Base-by-base conservation (phyloP, 64 coral and sea anemone species). In the Stichodactyla mertensii region DNA sequence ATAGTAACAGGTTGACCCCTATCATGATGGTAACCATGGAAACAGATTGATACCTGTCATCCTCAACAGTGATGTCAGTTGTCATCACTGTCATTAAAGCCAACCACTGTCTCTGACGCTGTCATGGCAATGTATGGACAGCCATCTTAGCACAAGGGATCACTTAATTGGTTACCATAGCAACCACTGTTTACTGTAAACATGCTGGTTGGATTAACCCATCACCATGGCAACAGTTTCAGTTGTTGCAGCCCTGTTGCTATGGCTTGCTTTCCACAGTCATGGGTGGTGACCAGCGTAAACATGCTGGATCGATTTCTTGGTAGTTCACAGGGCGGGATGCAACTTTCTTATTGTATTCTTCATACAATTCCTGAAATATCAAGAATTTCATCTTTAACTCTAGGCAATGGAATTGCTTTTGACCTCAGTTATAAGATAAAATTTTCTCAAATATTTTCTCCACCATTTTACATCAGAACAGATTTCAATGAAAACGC, bases 321-420 rank as follows among this genome's bases (percentile, higher is more conserved):
- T 89, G 93, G 82, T 92, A 99, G 52, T 90, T 85, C 23, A 85
- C 80, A 57, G 97, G 97, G 31, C 97, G 78, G 52, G 91, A 82
- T 4, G 81, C 85, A 71, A 90, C 64, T 78, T 93, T 99, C 55
- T 88, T 92, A 16, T 90, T 89, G 61, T 92, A 99, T n/a, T 99
- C 91, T n/a, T 99, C 93, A 84, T 90, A 89, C 11, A 99, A 55
- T 51, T 99, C 97, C 97, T 99, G 83, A 79, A 86, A 79, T 10
- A 60, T 87, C 13, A 77, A 54, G 23, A 19, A 54, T 23, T 69
- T 69, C 19, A 61, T 61, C 18, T 61, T 61, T 61, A 19, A 61
- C 18, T 69, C 9, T 7, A 69, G 7, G n/a, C 64, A 69, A 69
- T 45, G 36, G 36, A 45, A 45, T 15, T 16, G 13, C 58, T 61